phyloP scores from a whole-genome alignment of 2,113 vertebrate species.

The Conger conger region DNA sequence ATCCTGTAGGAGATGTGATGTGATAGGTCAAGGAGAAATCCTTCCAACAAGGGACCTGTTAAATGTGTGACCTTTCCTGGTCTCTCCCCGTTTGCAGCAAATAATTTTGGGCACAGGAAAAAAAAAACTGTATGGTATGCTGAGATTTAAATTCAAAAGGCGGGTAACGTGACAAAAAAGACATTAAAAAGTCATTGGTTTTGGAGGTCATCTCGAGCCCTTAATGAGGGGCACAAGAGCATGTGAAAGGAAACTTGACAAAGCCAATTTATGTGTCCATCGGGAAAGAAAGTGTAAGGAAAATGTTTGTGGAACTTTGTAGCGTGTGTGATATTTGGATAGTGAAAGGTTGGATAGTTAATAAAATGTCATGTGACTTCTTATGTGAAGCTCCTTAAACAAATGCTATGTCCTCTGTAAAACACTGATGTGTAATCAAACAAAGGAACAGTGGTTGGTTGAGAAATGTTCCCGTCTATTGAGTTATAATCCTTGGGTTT shows the following conservation, averaged over 20 bases:
- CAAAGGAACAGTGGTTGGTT: too few species aligned
- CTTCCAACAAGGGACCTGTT: conserved; percentile 11
- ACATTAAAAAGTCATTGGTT: neutral
- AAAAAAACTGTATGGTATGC: conserved; percentile 2
- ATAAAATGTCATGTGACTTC: neutral
- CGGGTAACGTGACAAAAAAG: neutral
- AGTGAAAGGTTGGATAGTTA: neutral
- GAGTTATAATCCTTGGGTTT: too few species aligned
- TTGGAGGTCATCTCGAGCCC: conserved; percentile 20
- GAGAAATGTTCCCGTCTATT: too few species aligned
- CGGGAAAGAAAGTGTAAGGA: neutral
- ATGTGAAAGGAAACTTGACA: neutral
- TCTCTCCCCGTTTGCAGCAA: neutral
- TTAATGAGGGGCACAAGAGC: conserved; percentile 1
- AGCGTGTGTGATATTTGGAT: too few species aligned
- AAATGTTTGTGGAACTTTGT: neutral
- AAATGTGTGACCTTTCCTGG: conserved; percentile 10
- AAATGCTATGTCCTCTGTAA: neutral
- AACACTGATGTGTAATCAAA: neutral
- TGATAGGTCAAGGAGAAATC: conserved; percentile 11
- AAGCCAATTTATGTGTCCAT: neutral
- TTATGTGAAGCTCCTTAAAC: neutral
- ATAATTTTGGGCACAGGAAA: neutral
- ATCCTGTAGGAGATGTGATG: conserved; percentile 9
- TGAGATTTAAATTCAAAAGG: conserved; percentile 18